phyloP scores from a whole-genome alignment of 1,140 invertebrate genomes.

The Drosophila malerkotliana region DNA sequence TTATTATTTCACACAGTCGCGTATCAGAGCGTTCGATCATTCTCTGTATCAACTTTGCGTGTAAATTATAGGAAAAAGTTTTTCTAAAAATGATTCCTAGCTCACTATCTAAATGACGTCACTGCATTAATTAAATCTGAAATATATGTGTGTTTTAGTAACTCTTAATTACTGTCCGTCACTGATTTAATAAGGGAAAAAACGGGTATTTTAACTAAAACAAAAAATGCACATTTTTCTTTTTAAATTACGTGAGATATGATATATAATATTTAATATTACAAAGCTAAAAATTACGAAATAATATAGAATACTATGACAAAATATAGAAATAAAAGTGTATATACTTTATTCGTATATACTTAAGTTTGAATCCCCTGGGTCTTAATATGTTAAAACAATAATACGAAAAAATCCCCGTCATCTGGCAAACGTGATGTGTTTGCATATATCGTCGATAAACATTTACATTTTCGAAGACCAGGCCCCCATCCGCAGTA shows the following conservation, averaged over 20 bases:
- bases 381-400: conserved; percentile 1
- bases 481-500: conserved; percentile 6
- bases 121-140: background rate
- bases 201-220: too few species aligned
- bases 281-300: too few species aligned
- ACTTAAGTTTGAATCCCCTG: background rate
- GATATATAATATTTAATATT: too few species aligned
- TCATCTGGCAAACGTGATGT: conserved; percentile 4
- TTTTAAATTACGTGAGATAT: too few species aligned
- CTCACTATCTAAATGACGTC: background rate
- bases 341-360: background rate
- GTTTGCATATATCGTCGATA: conserved; percentile 3
- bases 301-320: too few species aligned
- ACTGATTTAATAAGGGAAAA: too few species aligned
- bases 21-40: too few species aligned
- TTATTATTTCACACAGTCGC: background rate
- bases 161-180: too few species aligned
- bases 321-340: background rate
- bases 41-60: too few species aligned
- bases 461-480: conserved; percentile 5
- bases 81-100: background rate
- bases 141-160: background rate
- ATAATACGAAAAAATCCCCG: conserved; percentile 26
- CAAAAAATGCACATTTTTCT: too few species aligned
- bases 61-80: too few species aligned